phyloP scores from a whole-genome alignment of 2,888 invertebrate species.

The Pseudanteris insignis region DNA sequence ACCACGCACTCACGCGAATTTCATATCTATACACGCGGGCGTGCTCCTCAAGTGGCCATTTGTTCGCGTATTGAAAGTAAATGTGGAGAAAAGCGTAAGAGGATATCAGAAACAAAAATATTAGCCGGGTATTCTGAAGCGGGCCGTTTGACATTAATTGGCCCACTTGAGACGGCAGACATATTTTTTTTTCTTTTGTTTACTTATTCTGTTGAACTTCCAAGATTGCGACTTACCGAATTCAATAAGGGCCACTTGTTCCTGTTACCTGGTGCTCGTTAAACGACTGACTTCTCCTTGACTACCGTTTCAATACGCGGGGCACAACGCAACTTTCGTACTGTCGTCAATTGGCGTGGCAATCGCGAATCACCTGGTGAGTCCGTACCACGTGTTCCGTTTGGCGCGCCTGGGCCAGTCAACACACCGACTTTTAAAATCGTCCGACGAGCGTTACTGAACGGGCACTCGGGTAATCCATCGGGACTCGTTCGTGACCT shows the following conservation, averaged over 20 bases:
- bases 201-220: not conserved
- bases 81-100: slow-evolving; percentile 10
- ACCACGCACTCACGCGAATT: too few relatives aligned
- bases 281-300: not conserved
- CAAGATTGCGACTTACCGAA: slow-evolving; percentile 16
- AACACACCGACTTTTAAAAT: not conserved
- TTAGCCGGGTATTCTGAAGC: slow-evolving; percentile 2
- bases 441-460: not conserved
- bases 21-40: too few relatives aligned
- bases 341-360: slow-evolving; percentile 4
- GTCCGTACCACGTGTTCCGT: slow-evolving; percentile 12
- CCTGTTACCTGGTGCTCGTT: not conserved
- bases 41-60: too few relatives aligned
- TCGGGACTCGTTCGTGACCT: slow-evolving; percentile 2
- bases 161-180: slow-evolving; percentile 3
- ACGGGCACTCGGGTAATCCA: slow-evolving; percentile 19
- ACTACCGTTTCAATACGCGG: not conserved
- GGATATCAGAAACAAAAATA: slow-evolving; percentile 24
- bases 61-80: slow-evolving; percentile 13
- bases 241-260: not conserved
- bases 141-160: slow-evolving; percentile 11
- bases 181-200: too few relatives aligned
- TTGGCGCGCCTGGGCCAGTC: not conserved
- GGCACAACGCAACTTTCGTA: slow-evolving; percentile 12
- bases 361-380: slow-evolving; percentile 1